Percentiles rank a stretch among this genome's conserved stretches.
These are phyloP conservation scores for Nasonia longicornis DNA, from an alignment of 1,140 invertebrate genomes.

Conservation along the genomic window DNA sequence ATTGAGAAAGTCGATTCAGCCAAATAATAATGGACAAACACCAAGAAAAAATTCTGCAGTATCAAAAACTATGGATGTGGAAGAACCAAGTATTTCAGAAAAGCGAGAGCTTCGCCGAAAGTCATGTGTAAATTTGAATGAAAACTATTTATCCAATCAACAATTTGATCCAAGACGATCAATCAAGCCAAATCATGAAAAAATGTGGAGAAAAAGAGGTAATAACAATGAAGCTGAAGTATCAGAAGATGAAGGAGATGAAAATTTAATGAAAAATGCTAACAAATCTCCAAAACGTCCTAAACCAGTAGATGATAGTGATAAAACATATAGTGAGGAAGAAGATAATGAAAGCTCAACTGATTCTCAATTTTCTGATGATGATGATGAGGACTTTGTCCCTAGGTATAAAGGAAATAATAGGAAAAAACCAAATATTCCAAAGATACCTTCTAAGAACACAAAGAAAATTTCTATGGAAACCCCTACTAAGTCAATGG, in stretches of 20 bases:
- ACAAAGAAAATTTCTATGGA: background rate
- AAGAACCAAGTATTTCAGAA: no score
- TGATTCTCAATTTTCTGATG: conserved; percentile 8
- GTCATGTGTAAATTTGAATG: background rate
- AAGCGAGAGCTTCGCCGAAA: background rate
- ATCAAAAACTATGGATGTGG: no score
- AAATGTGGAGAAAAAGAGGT: background rate
- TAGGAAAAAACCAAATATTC: background rate
- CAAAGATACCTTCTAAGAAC: background rate
- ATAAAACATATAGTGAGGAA: background rate
- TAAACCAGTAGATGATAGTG: background rate
- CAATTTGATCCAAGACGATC: background rate
- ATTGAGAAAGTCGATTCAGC: background rate
- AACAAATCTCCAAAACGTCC: conserved; percentile 19
- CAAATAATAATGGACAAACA: background rate
- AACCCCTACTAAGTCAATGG: conserved; percentile 33
- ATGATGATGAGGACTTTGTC: conserved; percentile 7
- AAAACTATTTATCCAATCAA: background rate
- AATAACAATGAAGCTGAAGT: no score
- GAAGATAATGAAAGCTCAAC: background rate
- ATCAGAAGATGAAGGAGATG: conserved; percentile 15
- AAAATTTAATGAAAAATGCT: conserved; percentile 23
- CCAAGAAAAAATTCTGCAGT: background rate
- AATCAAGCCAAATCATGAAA: background rate
- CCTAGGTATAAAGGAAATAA: conserved; percentile 3